These are phyloP conservation scores for Urocynchramus pylzowi DNA, from an alignment of 2,113 vertebrate species.

Conservation along the genomic window DNA sequence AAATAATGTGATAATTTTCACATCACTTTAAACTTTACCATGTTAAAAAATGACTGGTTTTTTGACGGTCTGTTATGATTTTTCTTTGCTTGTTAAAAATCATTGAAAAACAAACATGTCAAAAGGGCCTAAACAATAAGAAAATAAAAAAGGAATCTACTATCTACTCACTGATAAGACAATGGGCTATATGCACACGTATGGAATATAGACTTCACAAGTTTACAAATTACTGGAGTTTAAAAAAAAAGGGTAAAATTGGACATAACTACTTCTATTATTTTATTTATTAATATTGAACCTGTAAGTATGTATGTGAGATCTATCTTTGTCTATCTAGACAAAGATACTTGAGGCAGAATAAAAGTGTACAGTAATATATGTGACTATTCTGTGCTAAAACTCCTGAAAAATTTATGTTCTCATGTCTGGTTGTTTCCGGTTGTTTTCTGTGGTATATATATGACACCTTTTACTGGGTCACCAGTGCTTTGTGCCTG, in stretches of 20 bases:
- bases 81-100: neutral
- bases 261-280: neutral
- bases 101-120: neutral
- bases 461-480: neutral
- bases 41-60: neutral
- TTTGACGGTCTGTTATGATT: neutral
- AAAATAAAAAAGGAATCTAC: neutral
- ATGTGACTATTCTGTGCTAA: neutral
- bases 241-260: neutral
- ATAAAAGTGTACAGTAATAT: neutral
- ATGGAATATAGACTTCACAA: neutral
- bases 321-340: no score
- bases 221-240: neutral
- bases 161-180: neutral
- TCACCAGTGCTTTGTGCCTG: neutral
- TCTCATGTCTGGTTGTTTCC: neutral
- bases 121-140: neutral
- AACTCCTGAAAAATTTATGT: neutral
- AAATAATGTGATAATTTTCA: neutral
- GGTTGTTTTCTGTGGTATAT: neutral
- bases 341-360: neutral
- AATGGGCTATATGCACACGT: neutral
- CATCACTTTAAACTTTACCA: neutral
- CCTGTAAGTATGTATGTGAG: neutral
- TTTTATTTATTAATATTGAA: neutral